phyloP scores from a whole-genome alignment of 2,797 vertebrate genomes.

The Danio aesculapii region DNA sequence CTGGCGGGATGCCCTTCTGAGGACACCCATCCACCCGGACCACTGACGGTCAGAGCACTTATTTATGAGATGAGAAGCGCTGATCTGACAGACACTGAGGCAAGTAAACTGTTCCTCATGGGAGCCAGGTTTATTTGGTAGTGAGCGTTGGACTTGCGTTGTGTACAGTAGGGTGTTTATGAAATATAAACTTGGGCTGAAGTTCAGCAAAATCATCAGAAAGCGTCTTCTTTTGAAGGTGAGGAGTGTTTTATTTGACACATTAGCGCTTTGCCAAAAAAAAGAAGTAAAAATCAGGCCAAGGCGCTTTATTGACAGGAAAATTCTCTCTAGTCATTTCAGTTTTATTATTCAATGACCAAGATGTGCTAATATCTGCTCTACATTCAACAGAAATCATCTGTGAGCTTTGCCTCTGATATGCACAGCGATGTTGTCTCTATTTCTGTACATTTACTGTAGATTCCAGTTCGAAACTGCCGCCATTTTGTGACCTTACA shows the following conservation, averaged over 20 bases:
- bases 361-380: background rate
- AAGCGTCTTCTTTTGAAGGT: background rate
- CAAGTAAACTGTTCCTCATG: conserved; percentile 15
- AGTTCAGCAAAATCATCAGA: background rate
- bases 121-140: background rate
- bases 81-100: conserved; percentile 3
- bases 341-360: background rate
- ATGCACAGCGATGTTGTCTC: background rate
- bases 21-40: background rate
- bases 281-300: background rate
- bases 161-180: conserved; percentile 23
- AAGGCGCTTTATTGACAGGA: conserved; percentile 1
- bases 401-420: conserved; percentile 32
- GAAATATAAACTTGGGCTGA: background rate
- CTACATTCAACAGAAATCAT: background rate
- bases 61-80: background rate
- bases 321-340: background rate
- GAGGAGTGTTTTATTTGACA: background rate
- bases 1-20: conserved; percentile 85
- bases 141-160: background rate
- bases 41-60: conserved; percentile 13
- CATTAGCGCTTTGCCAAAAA: background rate
- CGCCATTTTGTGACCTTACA: background rate
- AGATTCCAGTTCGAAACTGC: conserved; percentile 9
- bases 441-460: conserved; percentile 5